A percentile compares a stretch with the other conserved stretches of the same genome.
phyloP scores from a whole-genome alignment of 64 coral and sea anemone genomes.

The Acropora tenuis region DNA sequence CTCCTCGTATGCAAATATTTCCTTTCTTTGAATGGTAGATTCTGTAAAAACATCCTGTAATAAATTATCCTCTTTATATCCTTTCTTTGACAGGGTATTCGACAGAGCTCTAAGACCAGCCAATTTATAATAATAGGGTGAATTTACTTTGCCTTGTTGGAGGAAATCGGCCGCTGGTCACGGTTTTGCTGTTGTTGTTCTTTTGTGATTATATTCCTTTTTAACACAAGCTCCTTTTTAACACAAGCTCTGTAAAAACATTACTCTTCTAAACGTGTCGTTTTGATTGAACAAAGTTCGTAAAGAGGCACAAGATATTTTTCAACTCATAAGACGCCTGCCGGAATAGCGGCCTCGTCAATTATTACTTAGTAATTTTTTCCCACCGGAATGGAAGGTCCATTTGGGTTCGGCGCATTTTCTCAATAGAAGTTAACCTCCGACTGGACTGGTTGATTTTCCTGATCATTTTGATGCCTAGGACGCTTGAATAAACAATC shows the following conservation, averaged over 20 bases:
- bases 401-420: background rate
- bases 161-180: background rate
- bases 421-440: background rate
- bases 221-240: background rate
- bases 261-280: no score
- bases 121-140: background rate
- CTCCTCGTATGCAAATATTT: slow-evolving; percentile 22
- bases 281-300: background rate
- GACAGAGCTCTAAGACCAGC: background rate
- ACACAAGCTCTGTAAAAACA: no score
- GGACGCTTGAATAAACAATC: no score
- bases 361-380: background rate
- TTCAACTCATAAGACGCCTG: background rate
- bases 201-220: background rate
- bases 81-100: background rate
- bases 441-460: background rate
- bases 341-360: background rate
- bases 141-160: background rate
- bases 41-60: background rate
- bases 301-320: background rate
- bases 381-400: background rate
- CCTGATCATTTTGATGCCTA: no score
- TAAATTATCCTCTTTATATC: background rate
- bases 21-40: background rate
- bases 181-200: no score